Percentiles rank a stretch among this genome's conserved stretches.
These are phyloP conservation scores for Lithobates pipiens DNA, from an alignment of 2,797 vertebrate genomes.

Conservation along the genomic window DNA sequence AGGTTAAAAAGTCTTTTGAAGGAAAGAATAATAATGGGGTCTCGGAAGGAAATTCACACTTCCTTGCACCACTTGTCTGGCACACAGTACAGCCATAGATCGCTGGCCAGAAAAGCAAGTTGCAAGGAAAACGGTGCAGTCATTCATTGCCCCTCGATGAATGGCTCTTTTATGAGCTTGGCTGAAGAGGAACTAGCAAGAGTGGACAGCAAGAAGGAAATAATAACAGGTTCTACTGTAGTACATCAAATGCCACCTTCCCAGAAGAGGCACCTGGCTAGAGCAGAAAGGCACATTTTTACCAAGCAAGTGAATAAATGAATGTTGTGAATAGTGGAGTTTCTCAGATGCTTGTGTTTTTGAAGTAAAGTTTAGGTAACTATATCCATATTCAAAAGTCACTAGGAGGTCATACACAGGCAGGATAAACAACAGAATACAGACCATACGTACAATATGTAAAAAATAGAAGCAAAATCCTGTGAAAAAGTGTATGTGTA, in stretches of 20 bases:
- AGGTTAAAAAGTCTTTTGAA: conserved; percentile 57
- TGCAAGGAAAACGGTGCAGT: conserved; percentile 47
- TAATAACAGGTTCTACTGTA: conserved; percentile 55
- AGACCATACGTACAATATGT: neutral
- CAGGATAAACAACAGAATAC: neutral
- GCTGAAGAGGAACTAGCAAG: conserved; percentile 22
- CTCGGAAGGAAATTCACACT: conserved; percentile 57
- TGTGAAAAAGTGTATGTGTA: too few species aligned
- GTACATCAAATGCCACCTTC: conserved; percentile 26
- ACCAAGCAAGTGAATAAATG: conserved; percentile 35
- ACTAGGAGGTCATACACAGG: conserved; percentile 12
- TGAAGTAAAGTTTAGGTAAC: neutral
- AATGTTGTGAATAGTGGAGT: neutral
- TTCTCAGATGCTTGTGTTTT: conserved; percentile 23
- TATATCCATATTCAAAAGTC: neutral
- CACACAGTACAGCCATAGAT: conserved; percentile 48
- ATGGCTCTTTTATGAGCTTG: conserved; percentile 57
- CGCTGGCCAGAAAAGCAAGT: conserved; percentile 53
- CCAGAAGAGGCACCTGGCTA: conserved; percentile 50
- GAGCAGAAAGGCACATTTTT: conserved; percentile 42
- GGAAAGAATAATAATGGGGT: conserved; percentile 51
- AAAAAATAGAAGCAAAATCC: neutral
- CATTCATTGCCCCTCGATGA: conserved; percentile 43
- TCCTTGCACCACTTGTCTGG: conserved; percentile 53
- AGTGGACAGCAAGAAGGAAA: conserved; percentile 48